Evolutionary conservation across 2,113 vertebrate genomes (phyloP).

Genomic region (Callipepla squamata): DNA sequence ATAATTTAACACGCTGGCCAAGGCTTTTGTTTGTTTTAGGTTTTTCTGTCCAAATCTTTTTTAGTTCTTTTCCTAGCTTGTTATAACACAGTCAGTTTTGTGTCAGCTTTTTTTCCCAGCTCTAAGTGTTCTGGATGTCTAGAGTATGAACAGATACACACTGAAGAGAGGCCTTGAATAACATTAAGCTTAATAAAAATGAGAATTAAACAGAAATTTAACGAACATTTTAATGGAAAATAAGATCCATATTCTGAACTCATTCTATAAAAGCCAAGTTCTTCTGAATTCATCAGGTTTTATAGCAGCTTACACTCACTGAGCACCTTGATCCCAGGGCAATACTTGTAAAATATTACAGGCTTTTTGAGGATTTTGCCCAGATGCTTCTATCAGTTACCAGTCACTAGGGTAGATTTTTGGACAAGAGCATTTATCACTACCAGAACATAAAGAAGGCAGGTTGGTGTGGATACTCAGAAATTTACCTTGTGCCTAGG

Average conservation of each 20-base stretch:
- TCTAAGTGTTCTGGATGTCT: background rate
- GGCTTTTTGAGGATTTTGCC: background rate
- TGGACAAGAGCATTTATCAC: background rate
- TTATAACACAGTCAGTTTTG: background rate
- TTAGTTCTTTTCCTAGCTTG: background rate
- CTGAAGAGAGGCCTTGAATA: background rate
- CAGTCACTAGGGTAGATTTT: background rate
- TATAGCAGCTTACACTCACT: background rate
- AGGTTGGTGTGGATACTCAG: background rate
- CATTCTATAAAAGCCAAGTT: background rate
- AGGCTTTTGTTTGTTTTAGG: slow-evolving; percentile 8
- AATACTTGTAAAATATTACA: background rate
- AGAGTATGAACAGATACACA: background rate
- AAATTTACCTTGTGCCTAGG: background rate
- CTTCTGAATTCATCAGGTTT: background rate
- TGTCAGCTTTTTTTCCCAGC: background rate
- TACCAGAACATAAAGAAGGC: background rate
- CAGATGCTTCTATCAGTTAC: background rate
- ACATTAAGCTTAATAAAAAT: background rate
- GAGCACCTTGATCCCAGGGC: background rate
- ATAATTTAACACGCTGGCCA: background rate
- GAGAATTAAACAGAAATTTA: background rate
- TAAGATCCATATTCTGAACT: background rate
- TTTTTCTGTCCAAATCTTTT: background rate
- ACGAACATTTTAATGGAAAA: background rate